Conservation (phyloP, 2,113 vertebrate genomes). For the Lepus europaeus region DNA sequence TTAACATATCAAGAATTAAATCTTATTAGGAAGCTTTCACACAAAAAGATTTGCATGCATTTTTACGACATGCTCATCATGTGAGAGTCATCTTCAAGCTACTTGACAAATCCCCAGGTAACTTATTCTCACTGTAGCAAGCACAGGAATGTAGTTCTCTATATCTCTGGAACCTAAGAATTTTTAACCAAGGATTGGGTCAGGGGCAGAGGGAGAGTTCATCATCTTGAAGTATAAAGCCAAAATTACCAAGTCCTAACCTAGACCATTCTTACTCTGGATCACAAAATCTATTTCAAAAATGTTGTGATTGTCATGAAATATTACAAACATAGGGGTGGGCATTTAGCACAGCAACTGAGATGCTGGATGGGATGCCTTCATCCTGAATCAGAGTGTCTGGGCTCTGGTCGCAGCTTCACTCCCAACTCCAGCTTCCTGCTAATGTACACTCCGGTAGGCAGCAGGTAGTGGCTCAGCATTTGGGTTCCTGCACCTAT, state of each 20-base stretch:
- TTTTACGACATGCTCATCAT: neutral
- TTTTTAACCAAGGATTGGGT: neutral
- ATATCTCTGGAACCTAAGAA: neutral
- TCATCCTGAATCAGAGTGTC: too few species aligned
- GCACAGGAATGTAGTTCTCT: neutral
- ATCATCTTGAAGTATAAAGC: constrained; percentile 9
- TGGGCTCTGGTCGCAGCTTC: too few species aligned
- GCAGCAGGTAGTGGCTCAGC: too few species aligned
- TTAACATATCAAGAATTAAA: neutral
- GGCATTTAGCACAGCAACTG: too few species aligned
- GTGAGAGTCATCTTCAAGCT: neutral
- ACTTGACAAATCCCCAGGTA: neutral
- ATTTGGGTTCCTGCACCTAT: too few species aligned
- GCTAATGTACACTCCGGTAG: too few species aligned
- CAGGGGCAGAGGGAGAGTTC: neutral
- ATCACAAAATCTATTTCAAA: constrained; percentile 3
- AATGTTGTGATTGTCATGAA: neutral
- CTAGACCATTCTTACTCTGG: neutral
- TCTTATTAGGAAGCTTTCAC: neutral
- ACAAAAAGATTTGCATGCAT: neutral
- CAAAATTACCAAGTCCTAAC: neutral
- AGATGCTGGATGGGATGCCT: too few species aligned
- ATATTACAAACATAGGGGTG: neutral
- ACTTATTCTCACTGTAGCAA: neutral
- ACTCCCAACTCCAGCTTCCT: too few species aligned